A percentile compares a stretch with the other conserved stretches of the same genome.
Evolutionary conservation across 2,888 invertebrate genomes (phyloP).

Genomic region (Vanessa cardui): DNA sequence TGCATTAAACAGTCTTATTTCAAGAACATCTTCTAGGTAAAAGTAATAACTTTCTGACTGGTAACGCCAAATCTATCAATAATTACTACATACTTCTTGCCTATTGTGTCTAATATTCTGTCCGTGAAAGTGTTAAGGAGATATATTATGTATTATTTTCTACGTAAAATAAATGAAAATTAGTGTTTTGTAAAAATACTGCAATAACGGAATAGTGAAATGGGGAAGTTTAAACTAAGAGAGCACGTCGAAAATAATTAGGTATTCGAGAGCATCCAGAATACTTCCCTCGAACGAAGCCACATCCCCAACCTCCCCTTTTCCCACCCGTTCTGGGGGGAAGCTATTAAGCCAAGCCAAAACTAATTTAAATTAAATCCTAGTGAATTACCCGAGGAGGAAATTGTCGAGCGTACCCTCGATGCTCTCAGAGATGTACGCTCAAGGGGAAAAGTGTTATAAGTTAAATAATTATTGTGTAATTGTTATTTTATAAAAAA

Average conservation of each 20-base stretch:
- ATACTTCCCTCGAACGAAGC: conserved; percentile 62
- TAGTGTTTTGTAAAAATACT: conserved; percentile 21
- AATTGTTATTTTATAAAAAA: no score
- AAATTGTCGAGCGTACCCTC: conserved; percentile 83
- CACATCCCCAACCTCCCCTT: conserved; percentile 58
- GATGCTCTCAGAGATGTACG: conserved; percentile 71
- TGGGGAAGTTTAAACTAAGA: conserved; percentile 31
- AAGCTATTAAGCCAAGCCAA: conserved; percentile 94
- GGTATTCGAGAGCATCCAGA: conserved; percentile 55
- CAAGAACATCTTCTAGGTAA: no score
- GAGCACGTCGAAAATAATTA: conserved; percentile 39
- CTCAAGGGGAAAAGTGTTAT: conserved; percentile 46
- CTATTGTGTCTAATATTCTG: no score
- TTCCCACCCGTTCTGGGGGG: conserved; percentile 74
- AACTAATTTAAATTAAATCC: conserved; percentile 90
- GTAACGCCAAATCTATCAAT: no score
- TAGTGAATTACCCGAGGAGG: conserved; percentile 87
- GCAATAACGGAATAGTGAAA: conserved; percentile 32
- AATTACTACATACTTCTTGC: no score
- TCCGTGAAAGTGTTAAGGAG: no score
- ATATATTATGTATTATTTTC: no score
- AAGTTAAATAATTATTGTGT: neutral
- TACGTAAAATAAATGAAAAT: neutral
- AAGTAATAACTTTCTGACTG: no score
- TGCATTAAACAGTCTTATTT: no score